Evolutionary conservation across 2,888 invertebrate genomes (phyloP), one percentile per base, ranked within the genome.

Genomic region (Pharmacophagus antenor): DNA sequence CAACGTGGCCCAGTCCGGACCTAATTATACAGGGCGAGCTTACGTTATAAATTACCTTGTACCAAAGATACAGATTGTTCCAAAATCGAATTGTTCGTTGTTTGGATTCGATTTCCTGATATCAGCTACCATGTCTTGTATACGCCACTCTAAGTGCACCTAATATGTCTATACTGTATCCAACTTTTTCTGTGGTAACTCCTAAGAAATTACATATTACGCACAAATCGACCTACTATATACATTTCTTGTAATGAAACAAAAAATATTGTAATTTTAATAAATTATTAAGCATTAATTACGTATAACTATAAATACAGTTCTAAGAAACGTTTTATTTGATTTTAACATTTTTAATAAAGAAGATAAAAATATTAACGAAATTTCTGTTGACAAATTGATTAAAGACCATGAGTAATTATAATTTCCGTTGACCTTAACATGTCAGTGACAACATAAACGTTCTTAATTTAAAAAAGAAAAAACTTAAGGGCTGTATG

Each of bases 1-100:
- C 89, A 90, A 82, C 84, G 79, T 73, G 74, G 77, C 71, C 71
- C 72, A 73, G 79, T 72, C 76, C 80, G 76, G 77, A 72, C 82
- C 83, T 89, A 89, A 90, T 89, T 89, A 89, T 89, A 90, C 85
- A 79, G 85, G 78, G 75, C 79, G 81, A 78, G 82, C 76, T 73
- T 77, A 77, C 72, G 82, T 81, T 84, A 88, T 88, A 88, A 89
- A 89, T 89, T 88, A 88, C 82, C 76, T 74, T 74, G 79, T 73
- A 73, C 71, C 74, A 67, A 68, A 77, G 74, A 82, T 85, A 88
- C 85, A 84, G 88, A 82, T 81, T 76, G 84, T 70, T 85, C 75
- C 72, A 68, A 82, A 84, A 80, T 73, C 72, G 68, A 69, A 65
- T 61, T 54, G 23, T 27, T 49, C 31, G 20, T 31, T 25, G 44